phyloP scores from a whole-genome alignment of 2,797 vertebrate species.

The Percopsis omiscomaycus region DNA sequence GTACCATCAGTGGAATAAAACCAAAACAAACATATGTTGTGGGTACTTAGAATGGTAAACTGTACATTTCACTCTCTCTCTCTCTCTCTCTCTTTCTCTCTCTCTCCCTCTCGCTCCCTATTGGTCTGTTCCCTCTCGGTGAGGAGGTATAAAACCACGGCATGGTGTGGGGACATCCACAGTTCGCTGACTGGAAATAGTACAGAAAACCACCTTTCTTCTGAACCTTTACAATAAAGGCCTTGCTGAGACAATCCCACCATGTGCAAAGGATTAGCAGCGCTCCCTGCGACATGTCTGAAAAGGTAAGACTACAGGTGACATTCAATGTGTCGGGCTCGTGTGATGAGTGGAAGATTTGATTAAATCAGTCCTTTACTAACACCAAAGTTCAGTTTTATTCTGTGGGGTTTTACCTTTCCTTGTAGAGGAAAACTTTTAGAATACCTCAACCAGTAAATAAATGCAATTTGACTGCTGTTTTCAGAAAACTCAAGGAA shows the following conservation, averaged over 20 bases:
- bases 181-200: conserved; percentile 38
- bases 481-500: too few relatives aligned
- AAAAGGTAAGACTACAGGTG: conserved; percentile 78
- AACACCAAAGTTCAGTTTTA: too few relatives aligned
- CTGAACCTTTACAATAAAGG: conserved; percentile 19
- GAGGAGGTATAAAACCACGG: conserved; percentile 65
- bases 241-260: conserved; percentile 41
- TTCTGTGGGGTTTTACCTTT: too few relatives aligned
- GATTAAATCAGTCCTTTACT: too few relatives aligned
- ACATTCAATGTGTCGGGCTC: neutral
- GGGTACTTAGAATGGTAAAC: too few relatives aligned
- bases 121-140: conserved; percentile 57
- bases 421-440: too few relatives aligned
- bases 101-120: conserved; percentile 21
- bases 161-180: conserved; percentile 59
- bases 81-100: neutral
- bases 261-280: conserved; percentile 94
- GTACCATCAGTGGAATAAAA: too few relatives aligned
- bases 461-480: too few relatives aligned
- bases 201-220: conserved; percentile 16
- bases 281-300: conserved; percentile 89
- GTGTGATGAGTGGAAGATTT: too few relatives aligned
- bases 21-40: too few relatives aligned
- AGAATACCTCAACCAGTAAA: too few relatives aligned
- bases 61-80: neutral